Evolutionary conservation across 1,140 invertebrate genomes (phyloP), one percentile per base, ranked within the genome.

Genomic region (Scylla paramamosain): DNA sequence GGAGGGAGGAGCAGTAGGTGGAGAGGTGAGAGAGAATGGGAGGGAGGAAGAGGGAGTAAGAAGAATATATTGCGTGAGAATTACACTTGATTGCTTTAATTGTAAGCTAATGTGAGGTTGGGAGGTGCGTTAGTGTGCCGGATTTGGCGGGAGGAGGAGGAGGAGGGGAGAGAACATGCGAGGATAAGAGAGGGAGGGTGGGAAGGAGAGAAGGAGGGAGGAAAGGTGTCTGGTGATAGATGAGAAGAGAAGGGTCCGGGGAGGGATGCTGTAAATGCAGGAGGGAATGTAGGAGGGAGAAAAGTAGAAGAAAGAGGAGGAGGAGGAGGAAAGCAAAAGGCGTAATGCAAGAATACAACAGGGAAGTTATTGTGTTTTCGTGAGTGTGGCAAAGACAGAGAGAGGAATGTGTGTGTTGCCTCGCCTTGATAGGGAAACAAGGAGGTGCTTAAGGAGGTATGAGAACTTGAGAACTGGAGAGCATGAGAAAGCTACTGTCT

Each of bases 61-160:
- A 52, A 48, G 48, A 29, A 45, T 4, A 29, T 45, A n/a, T 2
- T 39, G 32, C 25, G 12, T 28, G 39, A 52, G 39, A 29, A 45
- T 52, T 91, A n/a, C 28, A n/a, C 29, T 52, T 91, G 45, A 48
- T 91, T 45, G 39, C 39, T 91, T 91, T 48, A 91, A n/a, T 91
- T 84, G 83, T 32, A 29, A 32, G 83, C n/a, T 84, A 32, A 91
- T 48, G 39, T 48, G 48, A 48, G 39, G 25, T 12, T 59, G 52
- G 52, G 52, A 59, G 52, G 52, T 14, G 52, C 52, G 52, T 20
- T 59, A 59, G 52, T 12, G 52, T 59, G 52, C 52, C 16, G 52
- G 25, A 91, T 52, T 48, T 48, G 39, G 10, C 31, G 48, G 46
- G 16, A 52, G n/a, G 59, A 67, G 52, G 90, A 91, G 52, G n/a